Conservation (phyloP, 2,113 vertebrate species). For the Potamarius usumacintae region DNA sequence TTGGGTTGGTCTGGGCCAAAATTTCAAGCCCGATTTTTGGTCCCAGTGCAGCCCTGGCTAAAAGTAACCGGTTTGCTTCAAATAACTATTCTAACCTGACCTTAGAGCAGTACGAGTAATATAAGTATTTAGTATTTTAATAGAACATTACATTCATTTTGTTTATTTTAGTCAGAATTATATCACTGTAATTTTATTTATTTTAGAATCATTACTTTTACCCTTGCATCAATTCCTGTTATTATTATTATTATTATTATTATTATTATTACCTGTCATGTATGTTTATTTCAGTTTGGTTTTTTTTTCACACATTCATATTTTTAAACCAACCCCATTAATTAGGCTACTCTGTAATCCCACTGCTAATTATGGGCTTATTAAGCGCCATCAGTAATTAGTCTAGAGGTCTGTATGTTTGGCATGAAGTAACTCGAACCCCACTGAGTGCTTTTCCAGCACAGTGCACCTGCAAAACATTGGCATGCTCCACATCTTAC, state of each 20-base stretch:
- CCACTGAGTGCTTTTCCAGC: neutral
- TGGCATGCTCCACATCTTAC: conserved; percentile 32
- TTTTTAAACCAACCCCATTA: neutral
- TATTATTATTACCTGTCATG: neutral
- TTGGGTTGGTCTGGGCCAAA: no score
- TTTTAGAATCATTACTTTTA: neutral
- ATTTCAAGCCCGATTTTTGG: no score
- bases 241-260: neutral
- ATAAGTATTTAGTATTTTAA: neutral
- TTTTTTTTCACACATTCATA: neutral
- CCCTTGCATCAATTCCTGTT: neutral
- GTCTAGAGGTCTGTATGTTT: conserved; percentile 15
- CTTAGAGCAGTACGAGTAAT: neutral
- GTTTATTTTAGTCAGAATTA: neutral
- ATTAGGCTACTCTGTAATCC: conserved; percentile 3
- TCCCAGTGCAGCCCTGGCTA: no score
- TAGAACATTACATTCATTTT: neutral
- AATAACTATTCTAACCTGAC: no score
- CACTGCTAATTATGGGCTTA: conserved; percentile 26
- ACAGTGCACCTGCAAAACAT: conserved; percentile 46
- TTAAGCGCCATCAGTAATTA: conserved; percentile 37
- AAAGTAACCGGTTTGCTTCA: no score
- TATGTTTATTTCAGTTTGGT: neutral
- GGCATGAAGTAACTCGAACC: conserved; percentile 36
- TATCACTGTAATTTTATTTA: neutral